Base-by-base conservation (phyloP, 2,888 invertebrate genomes). In the Platycnemis pennipes region DNA sequence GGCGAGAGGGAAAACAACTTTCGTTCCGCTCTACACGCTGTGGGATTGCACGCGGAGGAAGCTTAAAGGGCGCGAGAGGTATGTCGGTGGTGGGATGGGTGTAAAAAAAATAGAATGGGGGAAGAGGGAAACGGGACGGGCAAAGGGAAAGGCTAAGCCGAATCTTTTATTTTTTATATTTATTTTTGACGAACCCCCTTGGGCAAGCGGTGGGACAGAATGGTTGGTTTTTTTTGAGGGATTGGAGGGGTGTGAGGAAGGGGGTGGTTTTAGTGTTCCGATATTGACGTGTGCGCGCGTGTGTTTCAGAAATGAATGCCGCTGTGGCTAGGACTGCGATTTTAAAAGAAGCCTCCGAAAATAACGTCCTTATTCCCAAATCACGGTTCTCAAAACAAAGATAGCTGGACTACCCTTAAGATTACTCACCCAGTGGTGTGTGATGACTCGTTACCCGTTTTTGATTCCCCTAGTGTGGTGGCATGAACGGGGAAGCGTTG, bases 71-170 rank as follows among this genome's bases (percentile, higher is more conserved):
- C 45, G 87, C 26, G 45, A 22, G 46, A 16, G 46, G 22, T 16
- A 46, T 26, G 45, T 0, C 13, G 44, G 45, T 11, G 46, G 26
- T 2, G 87, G n/a, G 45, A 46, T 37, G 86, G 44, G 42, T 22
- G 11, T 8, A 77, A 44, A 46, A 46, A 44, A 45, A 13, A 7
- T 37, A 87, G 46, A n/a, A 46, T 37, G 86, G 44, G 42, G 26
- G 11, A 19, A 77, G 22, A 46, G n/a, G 26, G 26, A 13, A 7
- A 42, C 45, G 46, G 45, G 22, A 7, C n/a, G 46, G 5, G 45
- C 37, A 37, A 87, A 46, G 87, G 87, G 46, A 87, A 87, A 87
- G 45, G 44, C 37, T 87, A 87, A 87, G 87, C 87, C 87, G 87
- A 46, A 45, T 87, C 26, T 37, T 77, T 37, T 7, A 63, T 63